Percentiles rank a stretch among this genome's conserved stretches.
Evolutionary conservation across 2,113 vertebrate species (phyloP).

Genomic region (Engystomops pustulosus): DNA sequence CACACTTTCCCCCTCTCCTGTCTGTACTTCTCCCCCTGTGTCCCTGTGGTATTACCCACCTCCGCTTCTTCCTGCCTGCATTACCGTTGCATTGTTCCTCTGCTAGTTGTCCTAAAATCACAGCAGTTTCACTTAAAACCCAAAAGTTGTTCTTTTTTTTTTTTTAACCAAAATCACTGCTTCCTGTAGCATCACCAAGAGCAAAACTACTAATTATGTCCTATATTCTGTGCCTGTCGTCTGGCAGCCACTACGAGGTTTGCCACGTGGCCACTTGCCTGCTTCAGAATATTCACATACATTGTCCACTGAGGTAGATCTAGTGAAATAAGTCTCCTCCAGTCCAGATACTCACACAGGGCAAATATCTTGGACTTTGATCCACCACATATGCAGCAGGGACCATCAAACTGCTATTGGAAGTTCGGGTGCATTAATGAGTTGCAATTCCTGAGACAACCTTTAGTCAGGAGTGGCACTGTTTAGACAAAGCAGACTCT

Average conservation of each 20-base stretch:
- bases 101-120: slow-evolving; percentile 7
- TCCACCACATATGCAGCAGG: no score
- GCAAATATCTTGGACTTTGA: no score
- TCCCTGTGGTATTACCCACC: not conserved
- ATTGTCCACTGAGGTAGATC: no score
- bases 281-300: no score
- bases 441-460: no score
- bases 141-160: not conserved
- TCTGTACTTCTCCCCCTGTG: not conserved
- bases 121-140: not conserved
- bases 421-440: no score
- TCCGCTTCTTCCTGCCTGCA: not conserved
- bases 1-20: not conserved
- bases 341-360: no score
- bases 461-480: no score
- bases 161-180: not conserved
- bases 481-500: no score
- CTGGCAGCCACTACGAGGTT: not conserved
- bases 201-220: not conserved
- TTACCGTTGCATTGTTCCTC: not conserved
- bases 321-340: no score
- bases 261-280: not conserved
- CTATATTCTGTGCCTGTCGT: not conserved
- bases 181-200: not conserved
- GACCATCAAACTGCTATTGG: no score